Evolutionary conservation across 2,797 vertebrate species (phyloP), one percentile per base, ranked within the genome.

Genomic region (Cetoscarus ocellatus): DNA sequence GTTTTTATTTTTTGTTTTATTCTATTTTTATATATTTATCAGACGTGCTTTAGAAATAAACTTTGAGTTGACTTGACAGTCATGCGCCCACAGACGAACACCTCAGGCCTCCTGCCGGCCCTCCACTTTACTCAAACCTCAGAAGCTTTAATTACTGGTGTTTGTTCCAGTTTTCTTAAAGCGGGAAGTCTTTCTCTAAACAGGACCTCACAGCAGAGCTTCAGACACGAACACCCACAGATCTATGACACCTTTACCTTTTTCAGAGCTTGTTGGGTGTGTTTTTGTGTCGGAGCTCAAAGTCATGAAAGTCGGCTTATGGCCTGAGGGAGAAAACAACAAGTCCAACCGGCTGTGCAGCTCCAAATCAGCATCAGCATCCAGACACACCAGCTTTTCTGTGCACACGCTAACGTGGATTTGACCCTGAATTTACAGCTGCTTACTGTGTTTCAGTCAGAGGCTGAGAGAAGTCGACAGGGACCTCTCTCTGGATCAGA

Each of bases 301-400:
- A 48, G 18, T 18, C 7, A 35, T 14, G n/a, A 18, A 0, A 44
- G 45, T 56, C 58, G 35, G 70, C 4, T 53, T 47, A 59, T 0
- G 49, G 62, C 69, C 47, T 0, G 11, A 55, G 52, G 70, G 14
- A 34, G 27, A 3, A 5, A 34, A 39, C 5, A 38, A 73, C 84
- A 9, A n/a, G 88, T 79, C 45, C 0, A 70, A 88, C 88, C 17
- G 10, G 88, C 42, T 77, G 47, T n/a, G 10, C 38, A 3, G 6
- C 62, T 39, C 44, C 8, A 8, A 62, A 55, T 51, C 18, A 8
- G 1, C 58, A 2, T 6, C 43, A 51, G 47, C 67, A 54, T 67
- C 36, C 11, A 0, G 15, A 54, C 15, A 17, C 15, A 45, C 66
- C 27, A 0, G 51, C 54, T 44, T 50, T 15, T 10, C 67, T 61